phyloP scores from a whole-genome alignment of 2,113 vertebrate genomes.

The Epinephelus cyanopodus region DNA sequence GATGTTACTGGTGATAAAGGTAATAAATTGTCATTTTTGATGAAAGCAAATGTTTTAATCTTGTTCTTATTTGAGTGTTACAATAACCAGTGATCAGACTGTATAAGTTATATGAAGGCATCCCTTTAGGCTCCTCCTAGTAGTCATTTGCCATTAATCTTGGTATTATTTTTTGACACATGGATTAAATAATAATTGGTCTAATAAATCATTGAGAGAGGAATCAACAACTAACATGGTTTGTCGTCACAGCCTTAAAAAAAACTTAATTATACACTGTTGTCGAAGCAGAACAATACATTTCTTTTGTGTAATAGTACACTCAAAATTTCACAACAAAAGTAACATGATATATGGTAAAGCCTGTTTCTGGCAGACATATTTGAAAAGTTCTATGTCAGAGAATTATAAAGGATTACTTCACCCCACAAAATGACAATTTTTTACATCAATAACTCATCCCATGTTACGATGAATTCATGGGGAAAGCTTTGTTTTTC shows the following conservation, averaged over 20 bases:
- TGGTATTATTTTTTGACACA: not conserved
- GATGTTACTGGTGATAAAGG: not conserved
- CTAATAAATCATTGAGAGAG: not conserved
- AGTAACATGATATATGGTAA: not conserved
- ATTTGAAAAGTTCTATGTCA: not conserved
- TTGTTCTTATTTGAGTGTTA: not conserved
- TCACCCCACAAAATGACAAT: too few relatives aligned
- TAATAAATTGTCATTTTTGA: not conserved
- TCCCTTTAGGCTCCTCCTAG: not conserved
- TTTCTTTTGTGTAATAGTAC: too few relatives aligned
- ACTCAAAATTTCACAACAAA: too few relatives aligned
- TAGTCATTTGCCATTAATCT: not conserved
- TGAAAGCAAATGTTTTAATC: not conserved
- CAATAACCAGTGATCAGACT: not conserved
- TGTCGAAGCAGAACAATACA: not conserved
- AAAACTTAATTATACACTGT: not conserved
- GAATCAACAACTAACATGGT: not conserved
- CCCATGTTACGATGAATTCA: too few relatives aligned
- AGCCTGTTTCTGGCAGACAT: not conserved
- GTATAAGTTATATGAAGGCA: not conserved
- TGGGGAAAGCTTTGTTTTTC: too few relatives aligned
- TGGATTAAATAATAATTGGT: not conserved
- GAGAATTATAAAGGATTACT: not conserved
- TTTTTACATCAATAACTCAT: too few relatives aligned
- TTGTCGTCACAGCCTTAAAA: not conserved